Conservation (phyloP, 2,888 invertebrate species). For the Ceraclea dissimilis region DNA sequence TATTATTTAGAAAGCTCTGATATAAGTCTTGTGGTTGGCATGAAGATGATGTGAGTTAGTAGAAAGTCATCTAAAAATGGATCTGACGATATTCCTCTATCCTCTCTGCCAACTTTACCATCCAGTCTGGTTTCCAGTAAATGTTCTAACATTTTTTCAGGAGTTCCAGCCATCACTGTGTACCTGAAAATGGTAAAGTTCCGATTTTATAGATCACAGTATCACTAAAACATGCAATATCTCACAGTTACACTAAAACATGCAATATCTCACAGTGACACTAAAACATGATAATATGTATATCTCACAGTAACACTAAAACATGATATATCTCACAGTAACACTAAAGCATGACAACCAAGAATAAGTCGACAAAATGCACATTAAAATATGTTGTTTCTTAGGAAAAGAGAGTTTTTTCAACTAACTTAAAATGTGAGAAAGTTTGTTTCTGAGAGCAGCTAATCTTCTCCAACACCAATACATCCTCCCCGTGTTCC, state of each 20-base stretch:
- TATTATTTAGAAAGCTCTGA: constrained; percentile 68
- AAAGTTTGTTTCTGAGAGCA: constrained; percentile 30
- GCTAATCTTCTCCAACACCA: constrained; percentile 67
- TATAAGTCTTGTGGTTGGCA: constrained; percentile 68
- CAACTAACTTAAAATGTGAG: constrained; percentile 56
- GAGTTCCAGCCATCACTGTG: constrained; percentile 80
- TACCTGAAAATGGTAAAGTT: constrained; percentile 47
- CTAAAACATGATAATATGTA: too few species aligned
- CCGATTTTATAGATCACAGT: neutral
- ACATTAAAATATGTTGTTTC: too few species aligned
- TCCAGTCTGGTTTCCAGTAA: constrained; percentile 72
- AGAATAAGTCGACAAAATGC: too few species aligned
- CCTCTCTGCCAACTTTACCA: constrained; percentile 41
- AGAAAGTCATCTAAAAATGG: constrained; percentile 77
- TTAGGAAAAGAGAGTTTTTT: too few species aligned
- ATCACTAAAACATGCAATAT: neutral
- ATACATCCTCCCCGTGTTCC: constrained; percentile 76
- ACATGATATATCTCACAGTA: too few species aligned
- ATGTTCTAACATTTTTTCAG: constrained; percentile 81
- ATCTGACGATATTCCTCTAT: constrained; percentile 50
- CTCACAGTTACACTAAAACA: neutral
- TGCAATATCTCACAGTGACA: neutral
- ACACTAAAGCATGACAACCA: too few species aligned
- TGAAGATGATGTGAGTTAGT: constrained; percentile 74
- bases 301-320: too few species aligned